Evolutionary conservation across 1,140 invertebrate species (phyloP), one percentile per base, ranked within the genome.

Genomic region (Trichonephila clavata): DNA sequence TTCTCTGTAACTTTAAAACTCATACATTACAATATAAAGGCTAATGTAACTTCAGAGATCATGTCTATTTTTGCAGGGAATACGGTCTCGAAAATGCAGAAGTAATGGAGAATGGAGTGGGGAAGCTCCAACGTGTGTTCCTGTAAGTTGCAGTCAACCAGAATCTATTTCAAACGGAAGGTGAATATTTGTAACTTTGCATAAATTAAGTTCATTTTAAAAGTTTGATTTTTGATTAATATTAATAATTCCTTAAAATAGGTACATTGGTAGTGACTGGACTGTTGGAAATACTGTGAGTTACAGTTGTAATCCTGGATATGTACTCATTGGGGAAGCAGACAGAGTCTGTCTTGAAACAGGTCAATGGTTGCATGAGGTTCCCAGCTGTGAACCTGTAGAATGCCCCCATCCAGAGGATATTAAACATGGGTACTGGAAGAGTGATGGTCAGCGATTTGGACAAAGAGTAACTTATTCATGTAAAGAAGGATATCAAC

Each of bases 281-380:
- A 95, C 13, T n/a, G 92, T 95, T 24, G 95, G 95, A 0, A 94
- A 94, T 61, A 94, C 89, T 14, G 95, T 97, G 24, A 95, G 80
- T 39, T 96, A 96, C 93, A 86, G 60, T 1, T 96, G 96, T 93
- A 93, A 95, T 50, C 86, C 91, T 24, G 96, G 96, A 13, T 96
- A 96, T 94, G 94, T 95, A 27, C 94, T 96, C 5, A 94, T 95
- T 18, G 96, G 96, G 0, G 90, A 95, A 71, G 86, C 90, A 1
- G 95, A 94, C 4, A 89, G 95, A 21, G 95, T 95, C 81, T 96
- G 96, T 91, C 95, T 95, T 13, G 95, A 95, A 65, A 92, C 94
- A 63, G 96, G 96, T 4, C 94, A 94, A 10, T 96, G 96, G 96
- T 95, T 95, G 21, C 95, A 95, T 10, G 94, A 94, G 1, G 92